A percentile compares a stretch with the other conserved stretches of the same genome.
Evolutionary conservation across 2,888 invertebrate genomes (phyloP).

Genomic region (Hypselothyrea guttata): DNA sequence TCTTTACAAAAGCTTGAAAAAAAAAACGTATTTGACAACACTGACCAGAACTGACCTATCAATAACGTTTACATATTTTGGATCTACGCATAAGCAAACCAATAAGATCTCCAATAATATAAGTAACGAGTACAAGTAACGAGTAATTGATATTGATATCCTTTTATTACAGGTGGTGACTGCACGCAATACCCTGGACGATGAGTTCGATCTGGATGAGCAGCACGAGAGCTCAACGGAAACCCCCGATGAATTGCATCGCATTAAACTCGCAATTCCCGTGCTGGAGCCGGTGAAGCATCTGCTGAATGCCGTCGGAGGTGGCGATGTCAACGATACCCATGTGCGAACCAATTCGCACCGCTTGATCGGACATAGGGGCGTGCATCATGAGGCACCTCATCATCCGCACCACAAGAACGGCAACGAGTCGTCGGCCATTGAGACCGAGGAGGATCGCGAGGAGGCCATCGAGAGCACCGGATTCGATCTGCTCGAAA

Average conservation of each 20-base stretch:
- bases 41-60: too few species aligned
- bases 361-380: slow-evolving; percentile 64
- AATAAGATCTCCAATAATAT: too few species aligned
- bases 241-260: slow-evolving; percentile 59
- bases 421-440: slow-evolving; percentile 66
- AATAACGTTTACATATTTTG: too few species aligned
- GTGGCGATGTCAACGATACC: slow-evolving; percentile 73
- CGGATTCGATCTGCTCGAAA: slow-evolving; percentile 75
- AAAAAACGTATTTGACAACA: too few species aligned
- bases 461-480: slow-evolving; percentile 77
- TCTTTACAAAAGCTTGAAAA: too few species aligned
- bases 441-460: slow-evolving; percentile 80
- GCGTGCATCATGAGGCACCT: slow-evolving; percentile 46
- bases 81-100: too few species aligned
- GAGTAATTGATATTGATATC: too few species aligned
- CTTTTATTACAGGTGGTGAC: too few species aligned
- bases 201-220: slow-evolving; percentile 51
- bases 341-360: slow-evolving; percentile 63
- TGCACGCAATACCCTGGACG: slow-evolving; percentile 65
- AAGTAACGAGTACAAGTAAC: too few species aligned
- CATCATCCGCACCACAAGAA: slow-evolving; percentile 34
- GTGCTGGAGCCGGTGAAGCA: slow-evolving; percentile 80
- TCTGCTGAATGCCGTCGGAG: slow-evolving; percentile 77
- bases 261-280: slow-evolving; percentile 74
- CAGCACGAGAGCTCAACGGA: slow-evolving; percentile 65